These are phyloP conservation scores for Sceloporus undulatus DNA, from an alignment of 2,113 vertebrate species.

Conservation along the genomic window DNA sequence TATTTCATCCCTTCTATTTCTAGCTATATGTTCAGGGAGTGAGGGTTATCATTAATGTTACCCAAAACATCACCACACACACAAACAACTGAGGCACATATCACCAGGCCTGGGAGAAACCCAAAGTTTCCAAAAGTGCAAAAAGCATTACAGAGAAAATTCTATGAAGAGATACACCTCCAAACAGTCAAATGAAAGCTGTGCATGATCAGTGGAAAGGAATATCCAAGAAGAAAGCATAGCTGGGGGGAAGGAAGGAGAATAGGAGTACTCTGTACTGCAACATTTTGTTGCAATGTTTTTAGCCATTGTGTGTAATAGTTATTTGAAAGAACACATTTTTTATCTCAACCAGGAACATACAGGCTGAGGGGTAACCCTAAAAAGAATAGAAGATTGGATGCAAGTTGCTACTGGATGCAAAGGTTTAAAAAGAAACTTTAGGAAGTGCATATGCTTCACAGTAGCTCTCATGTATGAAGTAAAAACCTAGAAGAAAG, in stretches of 20 bases:
- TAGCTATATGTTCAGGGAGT: not conserved
- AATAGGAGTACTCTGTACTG: not conserved
- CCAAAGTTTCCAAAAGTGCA: not conserved
- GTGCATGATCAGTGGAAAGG: not conserved
- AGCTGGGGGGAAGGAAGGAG: too few species aligned
- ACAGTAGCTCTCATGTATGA: not conserved
- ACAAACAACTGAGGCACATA: not conserved
- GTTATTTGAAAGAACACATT: not conserved
- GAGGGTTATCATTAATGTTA: not conserved
- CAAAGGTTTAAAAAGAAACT: not conserved
- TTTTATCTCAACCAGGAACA: not conserved
- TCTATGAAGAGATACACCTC: not conserved
- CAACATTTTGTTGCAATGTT: not conserved
- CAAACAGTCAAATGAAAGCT: not conserved
- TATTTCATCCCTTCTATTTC: not conserved
- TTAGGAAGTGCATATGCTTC: not conserved
- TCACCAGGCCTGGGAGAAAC: not conserved
- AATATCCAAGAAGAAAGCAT: too few species aligned
- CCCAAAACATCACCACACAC: not conserved
- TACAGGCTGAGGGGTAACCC: not conserved
- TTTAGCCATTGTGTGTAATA: not conserved
- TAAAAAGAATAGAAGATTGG: not conserved
- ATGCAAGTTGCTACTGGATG: not conserved
- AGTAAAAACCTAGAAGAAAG: rapidly evolving
- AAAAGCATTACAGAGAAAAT: not conserved